Evolutionary conservation across 2,797 vertebrate genomes (phyloP).

Genomic region (Phrynocephalus forsythii): DNA sequence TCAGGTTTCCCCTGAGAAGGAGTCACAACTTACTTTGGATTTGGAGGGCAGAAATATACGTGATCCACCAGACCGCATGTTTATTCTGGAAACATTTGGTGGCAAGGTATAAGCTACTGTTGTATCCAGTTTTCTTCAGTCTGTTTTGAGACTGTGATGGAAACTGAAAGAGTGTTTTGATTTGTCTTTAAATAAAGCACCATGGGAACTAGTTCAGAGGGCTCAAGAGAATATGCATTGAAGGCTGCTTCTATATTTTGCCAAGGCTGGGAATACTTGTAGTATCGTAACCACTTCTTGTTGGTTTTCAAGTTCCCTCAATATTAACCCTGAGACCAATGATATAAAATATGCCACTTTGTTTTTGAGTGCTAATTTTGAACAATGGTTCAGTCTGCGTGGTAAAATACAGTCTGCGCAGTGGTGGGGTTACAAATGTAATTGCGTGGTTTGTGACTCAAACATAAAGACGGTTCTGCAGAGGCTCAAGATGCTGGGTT

Average conservation of each 20-base stretch:
- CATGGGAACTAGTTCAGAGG: constrained; percentile 36
- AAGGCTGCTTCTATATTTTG: constrained; percentile 39
- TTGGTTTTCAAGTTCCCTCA: constrained; percentile 34
- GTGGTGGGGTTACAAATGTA: constrained; percentile 24
- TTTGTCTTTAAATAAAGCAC: constrained; percentile 19
- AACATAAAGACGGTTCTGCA: constrained; percentile 20
- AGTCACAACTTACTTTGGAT: constrained; percentile 33
- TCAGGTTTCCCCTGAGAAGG: constrained; percentile 48
- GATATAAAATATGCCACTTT: constrained; percentile 49
- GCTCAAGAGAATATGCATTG: constrained; percentile 39
- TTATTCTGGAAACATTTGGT: background rate
- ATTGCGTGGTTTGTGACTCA: constrained; percentile 24
- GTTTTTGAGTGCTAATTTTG: constrained; percentile 40
- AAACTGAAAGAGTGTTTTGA: constrained; percentile 27
- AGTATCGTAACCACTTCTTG: constrained; percentile 46
- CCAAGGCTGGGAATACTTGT: constrained; percentile 48
- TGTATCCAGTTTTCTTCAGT: constrained; percentile 40
- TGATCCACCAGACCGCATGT: constrained; percentile 13
- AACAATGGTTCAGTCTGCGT: constrained; percentile 30
- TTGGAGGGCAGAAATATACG: constrained; percentile 24
- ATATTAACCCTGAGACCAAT: constrained; percentile 50
- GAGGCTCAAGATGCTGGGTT: background rate
- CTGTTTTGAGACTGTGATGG: constrained; percentile 33
- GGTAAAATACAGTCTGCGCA: constrained; percentile 8
- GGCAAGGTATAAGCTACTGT: constrained; percentile 43